Percentiles rank a stretch among this genome's conserved stretches.
Evolutionary conservation across 2,797 vertebrate species (phyloP).

Genomic region (Euthynnus affinis): DNA sequence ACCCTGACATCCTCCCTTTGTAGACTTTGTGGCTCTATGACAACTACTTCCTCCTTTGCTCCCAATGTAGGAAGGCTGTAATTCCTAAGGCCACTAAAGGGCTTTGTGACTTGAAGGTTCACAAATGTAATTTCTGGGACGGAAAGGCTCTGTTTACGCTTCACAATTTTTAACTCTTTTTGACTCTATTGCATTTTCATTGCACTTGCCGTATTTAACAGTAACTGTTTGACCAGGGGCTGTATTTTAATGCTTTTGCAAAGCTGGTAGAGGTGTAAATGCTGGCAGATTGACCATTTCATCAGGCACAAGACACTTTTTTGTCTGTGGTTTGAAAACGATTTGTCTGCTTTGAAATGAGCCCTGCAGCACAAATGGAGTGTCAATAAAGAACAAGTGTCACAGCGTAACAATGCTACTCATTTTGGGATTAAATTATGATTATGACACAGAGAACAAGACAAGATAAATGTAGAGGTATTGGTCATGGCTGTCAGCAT

Average conservation of each 20-base stretch:
- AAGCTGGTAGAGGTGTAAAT: background rate
- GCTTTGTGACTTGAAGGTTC: background rate
- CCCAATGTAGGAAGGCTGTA: background rate
- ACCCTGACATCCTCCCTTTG: background rate
- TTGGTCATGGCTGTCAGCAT: background rate
- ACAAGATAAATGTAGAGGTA: background rate
- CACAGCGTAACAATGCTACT: too few relatives aligned
- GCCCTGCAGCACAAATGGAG: too few relatives aligned
- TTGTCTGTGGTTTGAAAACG: background rate
- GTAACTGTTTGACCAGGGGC: background rate
- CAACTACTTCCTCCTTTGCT: background rate
- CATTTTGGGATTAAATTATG: too few relatives aligned
- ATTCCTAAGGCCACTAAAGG: background rate
- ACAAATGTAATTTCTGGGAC: background rate
- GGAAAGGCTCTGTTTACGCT: background rate
- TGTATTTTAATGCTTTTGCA: background rate
- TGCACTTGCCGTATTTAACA: background rate
- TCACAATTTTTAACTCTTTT: background rate
- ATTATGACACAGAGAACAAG: background rate
- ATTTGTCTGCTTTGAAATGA: too few relatives aligned
- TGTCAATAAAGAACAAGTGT: too few relatives aligned
- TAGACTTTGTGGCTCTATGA: background rate
- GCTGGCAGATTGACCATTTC: too few relatives aligned
- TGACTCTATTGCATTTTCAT: background rate
- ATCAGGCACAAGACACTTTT: too few relatives aligned